Evolutionary conservation across 1,140 invertebrate species (phyloP), one percentile per base, ranked within the genome.

Genomic region (Sitobion miscanthi): DNA sequence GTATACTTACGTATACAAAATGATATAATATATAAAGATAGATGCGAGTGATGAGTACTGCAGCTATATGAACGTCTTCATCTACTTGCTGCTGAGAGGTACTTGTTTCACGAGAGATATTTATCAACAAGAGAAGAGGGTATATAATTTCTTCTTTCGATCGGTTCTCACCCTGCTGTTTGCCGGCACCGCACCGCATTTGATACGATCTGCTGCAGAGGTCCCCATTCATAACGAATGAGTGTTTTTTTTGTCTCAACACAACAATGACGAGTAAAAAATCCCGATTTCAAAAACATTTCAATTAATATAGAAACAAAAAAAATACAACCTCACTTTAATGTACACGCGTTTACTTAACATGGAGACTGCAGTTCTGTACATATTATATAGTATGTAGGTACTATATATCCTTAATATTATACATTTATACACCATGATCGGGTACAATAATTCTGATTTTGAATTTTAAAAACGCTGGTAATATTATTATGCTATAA

Each of bases 91-190:
- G 11, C 25, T 21, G 30, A 25, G 14, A 77, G 9, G 89, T 91
- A 82, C 90, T 52, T 45, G 38, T 92, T 8, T 6, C 45, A 52
- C 30, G n/a, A 1, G 69, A 92, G 90, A 57, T 83, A 89, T 42
- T 89, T 14, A 89, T 89, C 88, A n/a, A 54, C 38, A 54, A 89
- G 11, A 35, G 5, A 57, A 89, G 30, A 89, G 88, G 88, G 49
- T 89, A 25, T 89, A 47, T 86, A 47, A 47, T 57, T 89, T 54
- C 11, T 30, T 92, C 69, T 77, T 42, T n/a, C 45, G 77, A 83
- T 92, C 69, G 69, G 69, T 92, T 92, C 90, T 92, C 90, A 92
- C 69, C 90, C 90, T 69, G 9, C 38, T 38, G 30, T 38, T 14
- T 20, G 4, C 69, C 30, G 21, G 5, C 20, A 38, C 49, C n/a